Evolutionary conservation across 2,888 invertebrate genomes (phyloP), one percentile per base, ranked within the genome.

Genomic region (Phaonia tiefii): DNA sequence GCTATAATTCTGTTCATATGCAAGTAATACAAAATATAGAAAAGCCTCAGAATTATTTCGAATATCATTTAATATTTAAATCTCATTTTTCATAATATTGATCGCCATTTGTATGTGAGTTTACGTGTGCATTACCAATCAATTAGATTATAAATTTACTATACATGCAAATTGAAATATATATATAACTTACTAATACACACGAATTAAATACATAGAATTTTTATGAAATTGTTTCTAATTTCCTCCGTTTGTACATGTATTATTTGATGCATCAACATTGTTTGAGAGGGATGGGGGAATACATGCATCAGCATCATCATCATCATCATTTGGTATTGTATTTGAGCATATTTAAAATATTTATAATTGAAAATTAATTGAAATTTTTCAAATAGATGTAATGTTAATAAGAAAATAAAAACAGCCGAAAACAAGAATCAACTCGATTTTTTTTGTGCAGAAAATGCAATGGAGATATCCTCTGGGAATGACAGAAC

Each of bases 291-390:
- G n/a, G n/a, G n/a, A n/a, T n/a, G 31, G 42, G 20, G 42, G 22
- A 31, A 31, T 5, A 31, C 63, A 20, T 10, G 42, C 39, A 39
- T 8, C 31, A 39, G n/a, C 17, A 42, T 51, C 26, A 70, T 51
- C n/a, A 37, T 11, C 17, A 39, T 39, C 73, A 63, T 25, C n/a
- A 72, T 44, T 58, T 65, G 60, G 58, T 63, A 58, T 73, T 76
- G n/a, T 72, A 20, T 77, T 74, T 56, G 26, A 51, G 72, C 67
- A 63, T 63, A 63, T 63, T 71, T 80, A 78, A 78, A 78, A 81
- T 81, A 81, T 81, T 78, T 78, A 81, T 78, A 77, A 81, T 81
- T 75, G 75, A 69, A 81, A 81, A 81, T 81, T 81, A 81, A 81
- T 81, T 81, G 78, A 65, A 74, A 63, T 22, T 20, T 60, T 20